These are phyloP conservation scores for Rhodeus uyekii DNA, from an alignment of 2,797 vertebrate genomes.

Conservation along the genomic window DNA sequence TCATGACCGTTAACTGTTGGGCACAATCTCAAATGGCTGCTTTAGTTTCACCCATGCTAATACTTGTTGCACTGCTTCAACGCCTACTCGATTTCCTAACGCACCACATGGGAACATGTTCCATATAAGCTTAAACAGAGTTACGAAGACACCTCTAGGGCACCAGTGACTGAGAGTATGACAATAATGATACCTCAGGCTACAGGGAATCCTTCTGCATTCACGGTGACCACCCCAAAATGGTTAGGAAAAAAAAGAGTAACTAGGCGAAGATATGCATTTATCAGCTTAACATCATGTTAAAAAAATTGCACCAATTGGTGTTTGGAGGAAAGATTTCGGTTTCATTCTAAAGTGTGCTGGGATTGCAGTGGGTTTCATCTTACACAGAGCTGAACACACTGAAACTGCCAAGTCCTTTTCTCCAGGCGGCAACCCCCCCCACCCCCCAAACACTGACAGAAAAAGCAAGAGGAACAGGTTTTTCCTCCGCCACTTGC, in stretches of 20 bases:
- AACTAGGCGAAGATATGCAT: background rate
- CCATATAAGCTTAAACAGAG: background rate
- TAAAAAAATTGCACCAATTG: background rate
- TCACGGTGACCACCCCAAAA: slow-evolving; percentile 11
- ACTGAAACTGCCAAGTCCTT: slow-evolving; percentile 52
- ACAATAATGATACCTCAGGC: slow-evolving; percentile 16
- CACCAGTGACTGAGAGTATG: background rate
- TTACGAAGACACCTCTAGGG: background rate
- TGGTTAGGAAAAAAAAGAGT: background rate
- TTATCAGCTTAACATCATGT: slow-evolving; percentile 25
- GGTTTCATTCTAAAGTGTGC: slow-evolving; percentile 20
- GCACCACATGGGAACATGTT: background rate
- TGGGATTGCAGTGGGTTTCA: slow-evolving; percentile 39
- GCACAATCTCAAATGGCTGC: background rate
- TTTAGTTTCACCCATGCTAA: background rate
- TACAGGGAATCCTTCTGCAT: slow-evolving; percentile 22
- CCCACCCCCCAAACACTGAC: slow-evolving; percentile 52
- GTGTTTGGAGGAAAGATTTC: background rate
- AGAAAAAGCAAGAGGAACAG: slow-evolving; percentile 77
- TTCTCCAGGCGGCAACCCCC: background rate
- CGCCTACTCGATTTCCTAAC: background rate
- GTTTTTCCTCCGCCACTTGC: slow-evolving; percentile 68
- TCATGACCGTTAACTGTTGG: background rate
- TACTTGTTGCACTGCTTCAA: background rate
- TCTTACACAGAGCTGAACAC: slow-evolving; percentile 43